phyloP scores from a whole-genome alignment of 23 tunicate genomes.

The Botrylloides violaceus region DNA sequence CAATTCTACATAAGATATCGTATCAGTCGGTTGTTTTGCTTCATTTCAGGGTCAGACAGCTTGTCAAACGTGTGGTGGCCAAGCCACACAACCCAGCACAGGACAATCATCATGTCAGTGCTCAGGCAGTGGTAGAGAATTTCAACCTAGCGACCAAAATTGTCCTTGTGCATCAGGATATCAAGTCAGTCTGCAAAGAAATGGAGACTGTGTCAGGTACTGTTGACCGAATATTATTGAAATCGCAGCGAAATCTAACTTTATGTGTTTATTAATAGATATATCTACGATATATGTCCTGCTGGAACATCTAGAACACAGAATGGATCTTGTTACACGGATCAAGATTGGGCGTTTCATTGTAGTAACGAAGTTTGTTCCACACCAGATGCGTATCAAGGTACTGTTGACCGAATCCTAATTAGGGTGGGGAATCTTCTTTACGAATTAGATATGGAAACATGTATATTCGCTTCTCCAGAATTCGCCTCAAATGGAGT shows the following conservation, averaged over 20 bases:
- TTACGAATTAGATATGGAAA: no score
- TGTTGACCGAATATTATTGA: neutral
- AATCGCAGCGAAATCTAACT: neutral
- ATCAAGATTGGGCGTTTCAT: slow-evolving; percentile 47
- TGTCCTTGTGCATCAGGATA: slow-evolving; percentile 97
- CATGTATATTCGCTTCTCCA: no score
- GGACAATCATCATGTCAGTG: slow-evolving; percentile 85
- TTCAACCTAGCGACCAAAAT: slow-evolving; percentile 89
- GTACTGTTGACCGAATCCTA: no score
- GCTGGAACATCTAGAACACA: slow-evolving; percentile 64
- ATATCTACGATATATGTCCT: slow-evolving; percentile 68
- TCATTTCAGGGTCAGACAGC: slow-evolving; percentile 63
- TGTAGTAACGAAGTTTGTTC: slow-evolving; percentile 33
- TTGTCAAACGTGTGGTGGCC: slow-evolving; percentile 89
- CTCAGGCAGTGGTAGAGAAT: slow-evolving; percentile 86
- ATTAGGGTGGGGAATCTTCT: no score
- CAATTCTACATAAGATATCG: no score
- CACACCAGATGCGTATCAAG: slow-evolving; percentile 21
- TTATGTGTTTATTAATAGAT: slow-evolving; percentile 13
- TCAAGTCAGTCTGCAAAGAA: slow-evolving; percentile 35
- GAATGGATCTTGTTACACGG: slow-evolving; percentile 57
- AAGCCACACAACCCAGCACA: slow-evolving; percentile 70
- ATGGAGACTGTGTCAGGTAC: slow-evolving; percentile 89
- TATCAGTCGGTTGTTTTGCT: no score
- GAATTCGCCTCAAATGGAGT: no score